phyloP scores from a whole-genome alignment of 2,797 vertebrate species.

The Sebastiscus albofasciatus region DNA sequence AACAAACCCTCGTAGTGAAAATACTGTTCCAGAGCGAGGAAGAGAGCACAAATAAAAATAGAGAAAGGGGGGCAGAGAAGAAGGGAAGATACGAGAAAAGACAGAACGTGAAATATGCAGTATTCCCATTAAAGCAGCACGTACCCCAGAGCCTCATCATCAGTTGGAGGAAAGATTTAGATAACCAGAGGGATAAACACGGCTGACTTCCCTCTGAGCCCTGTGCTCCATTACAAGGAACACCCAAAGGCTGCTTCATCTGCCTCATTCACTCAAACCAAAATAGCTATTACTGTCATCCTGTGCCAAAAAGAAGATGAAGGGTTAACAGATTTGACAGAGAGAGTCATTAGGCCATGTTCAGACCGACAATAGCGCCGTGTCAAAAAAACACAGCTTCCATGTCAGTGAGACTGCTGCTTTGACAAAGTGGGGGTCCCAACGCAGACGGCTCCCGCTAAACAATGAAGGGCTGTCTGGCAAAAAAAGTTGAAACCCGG shows the following conservation, averaged over 20 bases:
- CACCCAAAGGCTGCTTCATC: slow-evolving; percentile 48
- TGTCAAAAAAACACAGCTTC: background rate
- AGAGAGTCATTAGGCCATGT: slow-evolving; percentile 2
- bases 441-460: background rate
- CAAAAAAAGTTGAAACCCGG: background rate
- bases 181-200: slow-evolving; percentile 82
- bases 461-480: background rate
- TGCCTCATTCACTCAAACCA: slow-evolving; percentile 37
- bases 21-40: slow-evolving; percentile 11
- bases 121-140: slow-evolving; percentile 55
- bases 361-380: background rate
- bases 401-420: background rate
- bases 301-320: slow-evolving; percentile 7
- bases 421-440: background rate
- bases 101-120: slow-evolving; percentile 49
- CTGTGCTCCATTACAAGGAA: slow-evolving; percentile 44
- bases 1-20: slow-evolving; percentile 38
- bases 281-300: slow-evolving; percentile 44
- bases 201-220: slow-evolving; percentile 66
- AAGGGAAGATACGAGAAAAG: slow-evolving; percentile 18
- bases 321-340: slow-evolving; percentile 16
- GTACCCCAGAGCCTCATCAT: slow-evolving; percentile 64
- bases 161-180: slow-evolving; percentile 67
- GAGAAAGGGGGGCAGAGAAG: slow-evolving; percentile 20
- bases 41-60: slow-evolving; percentile 15